Evolutionary conservation across 2,113 vertebrate genomes (phyloP).

Genomic region (Motacilla tschutschensis): DNA sequence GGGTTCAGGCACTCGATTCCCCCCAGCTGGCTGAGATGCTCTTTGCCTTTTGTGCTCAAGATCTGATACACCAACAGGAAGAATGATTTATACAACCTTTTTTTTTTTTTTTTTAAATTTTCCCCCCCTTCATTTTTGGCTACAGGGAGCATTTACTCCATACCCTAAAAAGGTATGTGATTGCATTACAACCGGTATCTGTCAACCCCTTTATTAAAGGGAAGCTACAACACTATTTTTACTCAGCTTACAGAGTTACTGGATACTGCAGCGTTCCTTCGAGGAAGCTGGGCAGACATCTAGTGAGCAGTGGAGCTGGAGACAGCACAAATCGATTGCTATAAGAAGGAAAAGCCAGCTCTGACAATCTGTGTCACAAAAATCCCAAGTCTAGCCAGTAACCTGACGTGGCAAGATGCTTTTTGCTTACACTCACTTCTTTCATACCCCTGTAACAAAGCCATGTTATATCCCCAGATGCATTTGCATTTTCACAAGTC

Average conservation of each 20-base stretch:
- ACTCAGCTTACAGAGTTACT: not conserved
- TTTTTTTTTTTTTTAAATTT: too few relatives aligned
- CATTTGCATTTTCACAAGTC: not conserved
- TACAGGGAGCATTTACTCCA: not conserved
- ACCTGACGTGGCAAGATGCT: slow-evolving; percentile 36
- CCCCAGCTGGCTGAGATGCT: slow-evolving; percentile 20
- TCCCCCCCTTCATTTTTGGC: not conserved
- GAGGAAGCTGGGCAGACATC: slow-evolving; percentile 41
- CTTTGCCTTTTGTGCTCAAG: slow-evolving; percentile 39
- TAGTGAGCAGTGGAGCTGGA: not conserved
- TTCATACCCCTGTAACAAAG: slow-evolving; percentile 11
- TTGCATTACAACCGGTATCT: not conserved
- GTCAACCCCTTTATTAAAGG: not conserved
- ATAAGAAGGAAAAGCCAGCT: not conserved
- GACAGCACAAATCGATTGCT: not conserved
- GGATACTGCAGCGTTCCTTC: slow-evolving; percentile 13
- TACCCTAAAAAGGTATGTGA: not conserved
- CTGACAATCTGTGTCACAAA: not conserved
- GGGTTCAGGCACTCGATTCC: slow-evolving; percentile 33
- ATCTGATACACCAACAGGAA: slow-evolving; percentile 3
- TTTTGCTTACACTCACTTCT: slow-evolving; percentile 4
- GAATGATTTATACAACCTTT: not conserved
- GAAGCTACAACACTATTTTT: slow-evolving; percentile 17
- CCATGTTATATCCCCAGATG: not conserved
- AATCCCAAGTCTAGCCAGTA: slow-evolving; percentile 20